phyloP scores from a whole-genome alignment of 2,797 vertebrate genomes.

The Lithobates pipiens region DNA sequence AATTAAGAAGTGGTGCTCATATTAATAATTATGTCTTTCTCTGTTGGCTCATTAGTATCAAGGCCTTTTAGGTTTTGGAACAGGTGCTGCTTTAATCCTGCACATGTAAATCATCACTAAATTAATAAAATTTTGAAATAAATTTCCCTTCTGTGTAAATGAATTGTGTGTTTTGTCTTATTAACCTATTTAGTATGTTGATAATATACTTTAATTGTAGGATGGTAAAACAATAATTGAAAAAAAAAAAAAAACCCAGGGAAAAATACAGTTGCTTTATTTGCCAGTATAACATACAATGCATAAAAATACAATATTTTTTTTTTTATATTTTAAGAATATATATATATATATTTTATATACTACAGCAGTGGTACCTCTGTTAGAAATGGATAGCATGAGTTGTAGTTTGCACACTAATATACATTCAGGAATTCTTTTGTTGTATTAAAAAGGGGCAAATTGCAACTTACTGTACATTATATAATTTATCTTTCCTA shows the following conservation, averaged over 20 bases:
- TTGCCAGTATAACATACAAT: too few species aligned
- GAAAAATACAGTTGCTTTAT: too few species aligned
- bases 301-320: not conserved
- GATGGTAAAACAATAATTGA: not conserved
- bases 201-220: not conserved
- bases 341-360: not conserved
- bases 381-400: not conserved
- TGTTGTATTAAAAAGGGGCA: not conserved
- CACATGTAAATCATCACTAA: constrained; percentile 8
- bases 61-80: constrained; percentile 33
- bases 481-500: constrained; percentile 4
- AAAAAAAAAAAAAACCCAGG: not conserved
- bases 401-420: not conserved
- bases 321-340: too few species aligned
- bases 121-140: not conserved
- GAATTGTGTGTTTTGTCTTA: constrained; percentile 8
- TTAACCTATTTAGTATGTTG: not conserved
- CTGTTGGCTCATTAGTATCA: constrained; percentile 33
- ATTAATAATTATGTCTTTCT: constrained; percentile 26
- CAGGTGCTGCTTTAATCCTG: constrained; percentile 31
- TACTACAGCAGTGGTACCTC: not conserved
- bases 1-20: constrained; percentile 16
- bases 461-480: not conserved
- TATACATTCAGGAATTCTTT: not conserved
- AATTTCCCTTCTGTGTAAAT: constrained; percentile 7